Percentiles rank a stretch among this genome's conserved stretches.
phyloP scores from a whole-genome alignment of 2,888 invertebrate species.

The Chesias legatella region DNA sequence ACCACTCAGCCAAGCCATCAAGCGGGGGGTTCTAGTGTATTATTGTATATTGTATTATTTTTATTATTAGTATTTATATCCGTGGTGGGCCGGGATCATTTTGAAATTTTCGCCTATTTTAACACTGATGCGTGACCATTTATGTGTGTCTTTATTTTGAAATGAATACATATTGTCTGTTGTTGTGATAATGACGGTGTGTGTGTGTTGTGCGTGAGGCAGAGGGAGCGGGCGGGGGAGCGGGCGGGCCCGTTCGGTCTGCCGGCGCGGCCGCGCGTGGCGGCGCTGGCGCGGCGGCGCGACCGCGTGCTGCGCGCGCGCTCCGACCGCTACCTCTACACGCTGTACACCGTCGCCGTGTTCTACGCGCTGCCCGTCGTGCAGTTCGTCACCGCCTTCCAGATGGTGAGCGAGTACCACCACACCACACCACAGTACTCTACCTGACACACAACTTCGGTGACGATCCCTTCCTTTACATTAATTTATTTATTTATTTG shows the following conservation, averaged over 20 bases:
- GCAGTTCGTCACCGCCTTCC: slow-evolving; percentile 92
- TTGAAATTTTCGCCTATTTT: no score
- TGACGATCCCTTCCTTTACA: no score
- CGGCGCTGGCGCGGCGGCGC: slow-evolving; percentile 61
- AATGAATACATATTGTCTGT: slow-evolving; percentile 25
- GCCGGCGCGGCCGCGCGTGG: slow-evolving; percentile 65
- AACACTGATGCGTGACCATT: no score
- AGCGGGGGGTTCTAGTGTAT: no score
- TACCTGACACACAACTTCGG: no score
- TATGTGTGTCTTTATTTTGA: no score
- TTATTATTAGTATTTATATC: no score
- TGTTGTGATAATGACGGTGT: no score
- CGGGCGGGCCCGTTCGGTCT: slow-evolving; percentile 55
- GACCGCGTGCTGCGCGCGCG: slow-evolving; percentile 65
- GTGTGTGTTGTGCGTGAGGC: slow-evolving; percentile 29
- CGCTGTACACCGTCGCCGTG: slow-evolving; percentile 88
- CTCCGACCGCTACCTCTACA: slow-evolving; percentile 77
- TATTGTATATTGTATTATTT: no score
- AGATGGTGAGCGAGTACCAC: slow-evolving; percentile 69
- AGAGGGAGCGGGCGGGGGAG: slow-evolving; percentile 18
- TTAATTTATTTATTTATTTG: no score
- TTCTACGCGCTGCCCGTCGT: slow-evolving; percentile 94
- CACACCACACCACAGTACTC: background rate
- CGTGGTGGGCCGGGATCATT: no score
- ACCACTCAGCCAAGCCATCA: no score